Evolutionary conservation across 2,113 vertebrate species (phyloP).

Genomic region (Alectura lathami): DNA sequence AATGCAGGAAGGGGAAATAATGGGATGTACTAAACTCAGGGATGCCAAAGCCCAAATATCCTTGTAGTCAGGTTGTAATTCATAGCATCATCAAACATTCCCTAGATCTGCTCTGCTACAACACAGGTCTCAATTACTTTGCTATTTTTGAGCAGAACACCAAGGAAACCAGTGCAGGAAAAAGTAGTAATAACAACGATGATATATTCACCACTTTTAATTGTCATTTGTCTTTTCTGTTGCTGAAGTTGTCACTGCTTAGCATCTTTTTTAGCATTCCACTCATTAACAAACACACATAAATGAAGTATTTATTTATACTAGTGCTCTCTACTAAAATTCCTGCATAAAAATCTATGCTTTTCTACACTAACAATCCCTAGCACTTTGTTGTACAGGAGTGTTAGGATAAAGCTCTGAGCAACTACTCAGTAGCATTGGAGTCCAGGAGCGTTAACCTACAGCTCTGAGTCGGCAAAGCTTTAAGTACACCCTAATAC

Average conservation of each 20-base stretch:
- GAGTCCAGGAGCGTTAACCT: constrained; percentile 42
- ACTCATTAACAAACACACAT: constrained; percentile 16
- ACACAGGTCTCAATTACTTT: background rate
- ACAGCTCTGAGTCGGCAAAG: constrained; percentile 14
- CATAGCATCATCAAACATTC: background rate
- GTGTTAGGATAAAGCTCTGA: constrained; percentile 35
- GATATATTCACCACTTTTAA: background rate
- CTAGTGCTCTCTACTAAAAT: constrained; percentile 29
- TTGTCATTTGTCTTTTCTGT: background rate
- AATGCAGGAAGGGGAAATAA: background rate
- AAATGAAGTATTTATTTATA: constrained; percentile 50
- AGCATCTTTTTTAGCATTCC: background rate
- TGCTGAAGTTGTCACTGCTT: background rate
- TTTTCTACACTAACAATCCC: constrained; percentile 20
- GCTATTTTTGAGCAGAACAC: background rate
- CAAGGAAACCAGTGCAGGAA: background rate
- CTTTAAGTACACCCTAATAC: constrained; percentile 13
- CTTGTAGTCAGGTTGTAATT: background rate
- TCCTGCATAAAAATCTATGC: constrained; percentile 19
- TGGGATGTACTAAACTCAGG: background rate
- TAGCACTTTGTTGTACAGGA: constrained; percentile 30
- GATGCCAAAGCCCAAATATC: background rate
- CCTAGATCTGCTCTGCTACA: background rate
- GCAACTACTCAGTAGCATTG: constrained; percentile 10
- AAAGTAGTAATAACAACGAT: background rate